Percentiles rank a stretch among this genome's conserved stretches.
Conservation (phyloP, 2,797 vertebrate genomes). For the Xerus rutilus region DNA sequence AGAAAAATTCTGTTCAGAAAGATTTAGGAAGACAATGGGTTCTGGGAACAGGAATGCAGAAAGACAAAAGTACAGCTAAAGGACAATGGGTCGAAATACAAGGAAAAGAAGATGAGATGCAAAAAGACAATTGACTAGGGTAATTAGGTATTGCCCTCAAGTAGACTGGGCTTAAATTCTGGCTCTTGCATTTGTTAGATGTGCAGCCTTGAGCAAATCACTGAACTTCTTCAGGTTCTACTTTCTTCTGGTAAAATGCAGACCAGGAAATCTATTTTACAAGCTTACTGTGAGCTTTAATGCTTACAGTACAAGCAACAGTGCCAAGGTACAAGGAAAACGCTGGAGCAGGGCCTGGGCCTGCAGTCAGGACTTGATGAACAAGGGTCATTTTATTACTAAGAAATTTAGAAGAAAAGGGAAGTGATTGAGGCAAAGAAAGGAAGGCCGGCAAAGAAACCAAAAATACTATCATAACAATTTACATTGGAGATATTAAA, state of each 20-base stretch:
- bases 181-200: not conserved
- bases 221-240: not conserved
- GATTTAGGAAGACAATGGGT: not conserved
- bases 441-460: not conserved
- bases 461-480: not conserved
- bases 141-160: not conserved
- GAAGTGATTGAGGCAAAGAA: not conserved
- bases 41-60: not conserved
- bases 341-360: not conserved
- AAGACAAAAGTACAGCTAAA: not conserved
- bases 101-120: not conserved
- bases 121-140: not conserved
- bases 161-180: not conserved
- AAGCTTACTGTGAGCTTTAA: not conserved
- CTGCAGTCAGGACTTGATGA: not conserved
- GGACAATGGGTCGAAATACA: not conserved
- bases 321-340: not conserved
- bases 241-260: conserved; percentile 26
- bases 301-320: not conserved
- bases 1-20: not conserved
- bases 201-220: not conserved
- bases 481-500: not conserved
- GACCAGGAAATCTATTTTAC: not conserved
- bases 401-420: not conserved
- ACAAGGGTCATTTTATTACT: not conserved